Percentiles rank a stretch among this genome's conserved stretches.
phyloP scores from a whole-genome alignment of 2,888 invertebrate species.

The Syrphus vitripennis region DNA sequence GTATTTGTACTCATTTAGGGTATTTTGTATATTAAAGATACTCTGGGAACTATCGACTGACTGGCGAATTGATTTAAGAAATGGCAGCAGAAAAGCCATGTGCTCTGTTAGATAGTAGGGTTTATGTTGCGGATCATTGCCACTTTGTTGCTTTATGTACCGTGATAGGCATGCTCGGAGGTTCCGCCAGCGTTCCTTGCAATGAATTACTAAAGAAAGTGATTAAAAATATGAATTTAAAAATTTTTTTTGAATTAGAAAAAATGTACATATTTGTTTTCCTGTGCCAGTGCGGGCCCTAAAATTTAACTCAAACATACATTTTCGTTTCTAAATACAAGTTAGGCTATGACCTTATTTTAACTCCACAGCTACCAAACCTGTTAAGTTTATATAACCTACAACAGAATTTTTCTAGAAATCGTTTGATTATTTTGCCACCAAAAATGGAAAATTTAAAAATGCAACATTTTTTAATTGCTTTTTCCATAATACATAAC shows the following conservation, averaged over 20 bases:
- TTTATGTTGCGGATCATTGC: constrained; percentile 80
- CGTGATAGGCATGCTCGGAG: constrained; percentile 80
- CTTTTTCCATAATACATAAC: too few species aligned
- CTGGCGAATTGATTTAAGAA: constrained; percentile 79
- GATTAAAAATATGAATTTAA: constrained; percentile 10
- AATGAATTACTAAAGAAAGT: constrained; percentile 80
- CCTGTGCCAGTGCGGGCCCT: not conserved
- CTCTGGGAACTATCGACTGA: constrained; percentile 76
- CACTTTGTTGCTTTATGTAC: constrained; percentile 80
- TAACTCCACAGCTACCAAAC: too few species aligned
- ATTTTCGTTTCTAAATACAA: too few species aligned
- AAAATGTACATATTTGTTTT: not conserved
- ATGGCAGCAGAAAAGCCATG: constrained; percentile 80
- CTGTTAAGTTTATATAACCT: too few species aligned
- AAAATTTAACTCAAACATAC: too few species aligned
- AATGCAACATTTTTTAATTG: too few species aligned
- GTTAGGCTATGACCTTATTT: too few species aligned
- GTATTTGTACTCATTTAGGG: constrained; percentile 48
- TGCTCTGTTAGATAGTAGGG: constrained; percentile 81
- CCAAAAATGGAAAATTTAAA: too few species aligned
- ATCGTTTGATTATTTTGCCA: too few species aligned
- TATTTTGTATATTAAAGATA: constrained; percentile 66
- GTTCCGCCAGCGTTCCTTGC: constrained; percentile 81
- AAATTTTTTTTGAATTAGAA: not conserved
- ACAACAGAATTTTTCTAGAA: too few species aligned